Conservation (phyloP, 2,113 vertebrate genomes). For the Dasyurus viverrinus region DNA sequence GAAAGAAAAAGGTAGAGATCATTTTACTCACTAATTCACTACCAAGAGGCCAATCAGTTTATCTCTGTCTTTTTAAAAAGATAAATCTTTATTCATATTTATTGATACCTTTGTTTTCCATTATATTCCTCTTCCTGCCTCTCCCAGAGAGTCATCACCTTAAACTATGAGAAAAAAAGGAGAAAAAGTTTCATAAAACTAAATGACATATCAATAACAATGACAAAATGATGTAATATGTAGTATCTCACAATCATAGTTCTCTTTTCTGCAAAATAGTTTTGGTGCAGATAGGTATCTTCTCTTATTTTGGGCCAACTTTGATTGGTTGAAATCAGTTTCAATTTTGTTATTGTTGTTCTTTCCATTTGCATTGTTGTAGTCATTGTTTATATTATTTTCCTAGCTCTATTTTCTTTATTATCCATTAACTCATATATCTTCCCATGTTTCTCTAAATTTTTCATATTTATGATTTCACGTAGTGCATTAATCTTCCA, state of each 20-base stretch:
- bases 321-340: neutral
- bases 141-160: neutral
- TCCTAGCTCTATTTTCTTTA: neutral
- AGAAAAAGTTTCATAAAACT: neutral
- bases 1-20: neutral
- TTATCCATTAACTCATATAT: neutral
- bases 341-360: neutral
- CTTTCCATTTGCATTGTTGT: neutral
- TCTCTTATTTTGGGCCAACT: neutral
- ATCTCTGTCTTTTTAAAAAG: neutral
- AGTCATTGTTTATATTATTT: neutral
- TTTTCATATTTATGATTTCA: neutral
- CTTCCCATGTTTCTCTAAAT: neutral
- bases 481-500: neutral
- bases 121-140: neutral
- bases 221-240: neutral
- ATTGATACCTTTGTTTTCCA: neutral
- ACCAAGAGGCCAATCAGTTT: neutral
- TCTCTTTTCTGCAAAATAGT: neutral
- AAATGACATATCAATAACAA: neutral
- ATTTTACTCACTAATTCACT: neutral
- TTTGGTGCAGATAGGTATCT: neutral
- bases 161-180: neutral
- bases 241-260: neutral
- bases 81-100: neutral